Conservation (phyloP, 2,888 invertebrate species). For the Phoronis australis region DNA sequence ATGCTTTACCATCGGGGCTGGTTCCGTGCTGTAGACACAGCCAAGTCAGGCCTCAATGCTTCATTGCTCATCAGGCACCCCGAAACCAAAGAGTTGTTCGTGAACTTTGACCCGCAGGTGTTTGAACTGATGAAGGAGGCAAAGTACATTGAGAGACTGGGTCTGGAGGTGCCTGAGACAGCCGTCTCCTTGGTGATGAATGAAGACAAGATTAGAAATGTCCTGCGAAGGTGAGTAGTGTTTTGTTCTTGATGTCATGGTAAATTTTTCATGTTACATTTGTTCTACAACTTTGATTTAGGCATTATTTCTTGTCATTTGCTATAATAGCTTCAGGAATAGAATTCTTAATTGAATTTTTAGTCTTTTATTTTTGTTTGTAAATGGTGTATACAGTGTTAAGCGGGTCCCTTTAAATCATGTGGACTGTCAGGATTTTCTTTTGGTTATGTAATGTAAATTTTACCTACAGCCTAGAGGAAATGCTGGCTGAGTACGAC, state of each 20-base stretch:
- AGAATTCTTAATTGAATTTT: no score
- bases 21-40: constrained; percentile 48
- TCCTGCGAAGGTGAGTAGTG: no score
- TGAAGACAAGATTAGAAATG: constrained; percentile 46
- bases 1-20: constrained; percentile 52
- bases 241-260: no score
- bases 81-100: constrained; percentile 41
- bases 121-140: constrained; percentile 52
- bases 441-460: neutral
- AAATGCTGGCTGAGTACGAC: constrained; percentile 50
- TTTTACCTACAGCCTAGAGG: constrained; percentile 33
- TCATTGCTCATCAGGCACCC: constrained; percentile 59
- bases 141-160: constrained; percentile 48
- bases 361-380: no score
- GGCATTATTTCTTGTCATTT: no score
- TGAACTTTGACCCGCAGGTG: constrained; percentile 53
- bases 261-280: no score
- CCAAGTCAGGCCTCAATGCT: constrained; percentile 45
- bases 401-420: no score
- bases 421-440: no score
- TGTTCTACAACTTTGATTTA: no score
- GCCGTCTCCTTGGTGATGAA: constrained; percentile 44
- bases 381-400: no score
- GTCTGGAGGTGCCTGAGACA: constrained; percentile 49
- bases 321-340: no score